These are phyloP conservation scores for Spinibarbus caldwelli DNA, from an alignment of 2,797 vertebrate species.

Conservation along the genomic window DNA sequence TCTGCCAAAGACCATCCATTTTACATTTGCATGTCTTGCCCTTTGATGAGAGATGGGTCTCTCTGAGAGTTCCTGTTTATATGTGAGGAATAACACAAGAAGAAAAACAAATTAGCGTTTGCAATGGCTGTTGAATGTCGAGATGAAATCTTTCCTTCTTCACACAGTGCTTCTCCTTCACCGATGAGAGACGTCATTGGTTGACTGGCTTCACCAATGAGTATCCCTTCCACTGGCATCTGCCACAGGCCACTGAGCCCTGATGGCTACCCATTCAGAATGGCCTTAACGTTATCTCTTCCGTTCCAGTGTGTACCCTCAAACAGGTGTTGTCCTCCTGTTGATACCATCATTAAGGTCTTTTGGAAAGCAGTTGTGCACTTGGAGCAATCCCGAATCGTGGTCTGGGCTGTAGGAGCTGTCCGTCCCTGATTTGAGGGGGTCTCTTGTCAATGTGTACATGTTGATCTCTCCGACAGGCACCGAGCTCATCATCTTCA, in stretches of 20 bases:
- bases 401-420: constrained; percentile 92
- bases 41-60: not conserved
- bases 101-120: not conserved
- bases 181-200: constrained; percentile 9
- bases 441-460: constrained; percentile 94
- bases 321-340: constrained; percentile 96
- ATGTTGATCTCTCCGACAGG: constrained; percentile 94
- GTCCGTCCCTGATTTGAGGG: constrained; percentile 83
- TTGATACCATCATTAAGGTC: constrained; percentile 93
- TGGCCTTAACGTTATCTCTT: constrained; percentile 20
- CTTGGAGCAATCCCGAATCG: constrained; percentile 92
- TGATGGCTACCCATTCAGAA: constrained; percentile 15
- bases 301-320: constrained; percentile 59
- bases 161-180: constrained; percentile 2
- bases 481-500: constrained; percentile 87
- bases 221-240: constrained; percentile 22
- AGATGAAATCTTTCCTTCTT: not conserved
- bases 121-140: not conserved
- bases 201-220: constrained; percentile 26
- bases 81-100: not conserved
- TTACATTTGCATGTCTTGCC: constrained; percentile 24
- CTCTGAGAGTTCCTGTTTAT: not conserved
- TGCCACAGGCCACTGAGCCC: constrained; percentile 10
- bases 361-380: constrained; percentile 96
- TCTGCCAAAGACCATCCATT: constrained; percentile 1